A percentile compares a stretch with the other conserved stretches of the same genome.
These are phyloP conservation scores for Melanotaenia trifasciata DNA, from an alignment of 2,797 vertebrate genomes.

Conservation along the genomic window DNA sequence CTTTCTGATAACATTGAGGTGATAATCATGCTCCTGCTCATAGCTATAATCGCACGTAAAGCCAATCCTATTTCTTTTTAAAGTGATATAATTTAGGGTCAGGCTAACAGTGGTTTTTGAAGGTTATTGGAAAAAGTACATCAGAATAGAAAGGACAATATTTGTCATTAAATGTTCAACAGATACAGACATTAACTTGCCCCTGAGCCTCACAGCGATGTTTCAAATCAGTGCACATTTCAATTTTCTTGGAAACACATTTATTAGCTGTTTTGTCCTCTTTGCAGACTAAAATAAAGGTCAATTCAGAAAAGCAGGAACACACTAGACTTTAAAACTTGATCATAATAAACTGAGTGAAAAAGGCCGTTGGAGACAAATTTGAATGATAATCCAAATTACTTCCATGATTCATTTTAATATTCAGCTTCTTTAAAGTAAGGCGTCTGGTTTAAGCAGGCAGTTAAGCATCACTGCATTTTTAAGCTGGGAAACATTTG, in stretches of 20 bases:
- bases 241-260: constrained; percentile 49
- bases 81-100: background rate
- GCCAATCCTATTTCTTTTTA: too few species aligned
- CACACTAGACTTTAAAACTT: background rate
- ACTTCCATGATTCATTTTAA: background rate
- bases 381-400: constrained; percentile 8
- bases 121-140: background rate
- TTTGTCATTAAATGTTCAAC: constrained; percentile 2
- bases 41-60: background rate
- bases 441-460: background rate
- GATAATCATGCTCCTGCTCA: background rate
- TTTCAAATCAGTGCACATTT: constrained; percentile 43
- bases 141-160: constrained; percentile 1
- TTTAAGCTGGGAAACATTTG: background rate
- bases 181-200: background rate
- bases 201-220: constrained; percentile 12
- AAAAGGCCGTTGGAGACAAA: background rate
- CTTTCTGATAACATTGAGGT: background rate
- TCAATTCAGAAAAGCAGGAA: constrained; percentile 23
- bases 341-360: constrained; percentile 4
- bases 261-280: constrained; percentile 24
- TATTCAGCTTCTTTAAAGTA: background rate
- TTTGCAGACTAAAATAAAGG: constrained; percentile 18
- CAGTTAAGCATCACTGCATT: background rate
- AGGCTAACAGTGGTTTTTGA: background rate